Conservation (phyloP, 2,797 vertebrate genomes). For the Mergus octosetaceus region DNA sequence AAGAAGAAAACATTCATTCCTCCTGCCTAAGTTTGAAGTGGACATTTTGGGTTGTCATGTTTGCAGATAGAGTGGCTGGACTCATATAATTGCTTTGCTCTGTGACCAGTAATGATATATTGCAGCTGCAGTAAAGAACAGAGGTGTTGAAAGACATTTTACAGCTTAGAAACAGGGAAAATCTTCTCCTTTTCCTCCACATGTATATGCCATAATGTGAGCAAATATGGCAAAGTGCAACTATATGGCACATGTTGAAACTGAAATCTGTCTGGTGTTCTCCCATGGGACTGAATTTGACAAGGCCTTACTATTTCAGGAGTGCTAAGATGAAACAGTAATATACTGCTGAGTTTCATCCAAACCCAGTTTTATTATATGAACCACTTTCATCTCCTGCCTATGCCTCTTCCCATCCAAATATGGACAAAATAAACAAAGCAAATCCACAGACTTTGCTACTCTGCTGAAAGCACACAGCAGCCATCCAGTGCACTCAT, state of each 20-base stretch:
- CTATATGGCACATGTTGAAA: conserved; percentile 29
- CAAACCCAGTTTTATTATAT: conserved; percentile 47
- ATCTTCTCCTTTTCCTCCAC: conserved; percentile 23
- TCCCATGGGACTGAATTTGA: conserved; percentile 33
- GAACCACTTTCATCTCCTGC: conserved; percentile 48
- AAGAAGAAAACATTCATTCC: background rate
- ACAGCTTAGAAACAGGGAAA: conserved; percentile 26
- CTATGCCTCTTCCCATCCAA: conserved; percentile 47
- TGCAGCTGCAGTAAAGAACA: background rate
- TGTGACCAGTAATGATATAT: conserved; percentile 6
- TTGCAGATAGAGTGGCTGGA: background rate
- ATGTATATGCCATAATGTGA: conserved; percentile 3
- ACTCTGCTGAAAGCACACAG: background rate
- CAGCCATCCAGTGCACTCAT: background rate
- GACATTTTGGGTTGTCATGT: background rate
- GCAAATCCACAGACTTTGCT: background rate
- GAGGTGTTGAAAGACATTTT: conserved; percentile 45
- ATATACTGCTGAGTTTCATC: conserved; percentile 44
- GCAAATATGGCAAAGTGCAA: conserved; percentile 57
- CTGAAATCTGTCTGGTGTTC: conserved; percentile 25
- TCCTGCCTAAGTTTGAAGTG: background rate
- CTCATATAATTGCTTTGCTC: accelerated
- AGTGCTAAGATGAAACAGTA: conserved; percentile 31
- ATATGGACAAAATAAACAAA: conserved; percentile 58
- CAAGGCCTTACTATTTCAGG: conserved; percentile 58